Evolutionary conservation across 2,113 vertebrate species (phyloP).

Genomic region (Helogale parvula): DNA sequence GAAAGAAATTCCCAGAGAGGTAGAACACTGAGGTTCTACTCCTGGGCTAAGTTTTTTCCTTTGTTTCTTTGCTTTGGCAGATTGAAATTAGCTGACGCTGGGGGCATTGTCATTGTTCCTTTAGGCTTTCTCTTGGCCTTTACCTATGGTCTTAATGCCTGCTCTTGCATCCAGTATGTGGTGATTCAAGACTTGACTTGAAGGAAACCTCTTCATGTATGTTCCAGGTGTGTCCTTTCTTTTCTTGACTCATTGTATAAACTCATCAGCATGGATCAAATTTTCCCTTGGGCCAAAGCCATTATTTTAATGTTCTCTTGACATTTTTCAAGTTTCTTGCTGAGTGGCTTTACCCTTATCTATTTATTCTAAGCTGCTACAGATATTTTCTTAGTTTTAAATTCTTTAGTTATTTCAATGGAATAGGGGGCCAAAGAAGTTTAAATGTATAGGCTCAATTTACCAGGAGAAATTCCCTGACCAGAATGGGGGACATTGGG

Average conservation of each 20-base stretch:
- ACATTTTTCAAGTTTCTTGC: background rate
- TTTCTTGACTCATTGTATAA: background rate
- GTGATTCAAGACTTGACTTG: background rate
- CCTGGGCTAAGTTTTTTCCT: background rate
- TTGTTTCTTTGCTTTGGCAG: background rate
- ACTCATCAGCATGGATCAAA: background rate
- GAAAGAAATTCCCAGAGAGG: background rate
- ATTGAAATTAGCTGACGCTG: too few relatives aligned
- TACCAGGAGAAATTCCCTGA: background rate
- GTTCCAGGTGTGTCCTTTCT: background rate
- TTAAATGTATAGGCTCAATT: background rate
- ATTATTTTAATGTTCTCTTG: background rate
- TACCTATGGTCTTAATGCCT: background rate
- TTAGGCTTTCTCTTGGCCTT: background rate
- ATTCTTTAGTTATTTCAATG: background rate
- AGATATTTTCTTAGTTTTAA: background rate
- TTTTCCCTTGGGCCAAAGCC: background rate
- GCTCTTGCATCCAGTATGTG: background rate
- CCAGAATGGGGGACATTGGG: background rate
- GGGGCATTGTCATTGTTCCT: background rate
- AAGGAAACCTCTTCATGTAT: background rate
- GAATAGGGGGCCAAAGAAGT: background rate
- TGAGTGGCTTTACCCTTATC: background rate
- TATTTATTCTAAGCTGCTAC: background rate
- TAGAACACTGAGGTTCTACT: background rate